Evolutionary conservation across 2,797 vertebrate genomes (phyloP).

Genomic region (Pitangus sulphuratus): DNA sequence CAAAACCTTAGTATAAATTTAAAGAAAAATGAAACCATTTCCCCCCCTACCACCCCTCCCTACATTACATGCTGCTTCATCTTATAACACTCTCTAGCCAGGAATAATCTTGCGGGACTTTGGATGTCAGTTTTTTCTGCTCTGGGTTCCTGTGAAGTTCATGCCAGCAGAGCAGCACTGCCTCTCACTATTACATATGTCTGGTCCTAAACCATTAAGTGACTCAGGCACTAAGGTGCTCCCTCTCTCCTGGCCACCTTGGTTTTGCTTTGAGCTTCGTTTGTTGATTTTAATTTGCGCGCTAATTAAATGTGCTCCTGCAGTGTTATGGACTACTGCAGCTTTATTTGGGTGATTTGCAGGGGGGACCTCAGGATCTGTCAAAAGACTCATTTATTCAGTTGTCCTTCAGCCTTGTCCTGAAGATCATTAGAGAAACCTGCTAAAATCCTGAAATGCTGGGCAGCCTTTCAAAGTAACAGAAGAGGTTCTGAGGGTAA

Average conservation of each 20-base stretch:
- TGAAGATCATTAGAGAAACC: neutral
- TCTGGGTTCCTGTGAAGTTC: neutral
- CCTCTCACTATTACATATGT: accelerated
- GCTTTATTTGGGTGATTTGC: neutral
- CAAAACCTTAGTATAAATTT: neutral
- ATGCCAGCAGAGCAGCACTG: neutral
- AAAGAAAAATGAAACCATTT: neutral
- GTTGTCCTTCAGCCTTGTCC: neutral
- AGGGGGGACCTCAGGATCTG: neutral
- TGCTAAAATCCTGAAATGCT: neutral
- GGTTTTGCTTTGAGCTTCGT: neutral
- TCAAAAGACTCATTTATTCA: neutral
- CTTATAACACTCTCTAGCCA: neutral
- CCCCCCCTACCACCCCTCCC: accelerated
- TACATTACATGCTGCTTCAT: neutral
- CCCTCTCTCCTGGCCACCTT: neutral
- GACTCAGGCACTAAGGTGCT: accelerated
- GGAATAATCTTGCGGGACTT: neutral
- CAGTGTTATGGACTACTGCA: neutral
- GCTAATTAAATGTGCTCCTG: neutral
- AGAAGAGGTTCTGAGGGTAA: accelerated
- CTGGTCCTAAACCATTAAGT: neutral
- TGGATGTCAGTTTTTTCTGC: neutral
- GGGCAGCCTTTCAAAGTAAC: neutral
- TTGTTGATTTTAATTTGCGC: neutral